Base-by-base conservation (phyloP, 2,888 invertebrate species). In the Caenorhabditis sp. region DNA sequence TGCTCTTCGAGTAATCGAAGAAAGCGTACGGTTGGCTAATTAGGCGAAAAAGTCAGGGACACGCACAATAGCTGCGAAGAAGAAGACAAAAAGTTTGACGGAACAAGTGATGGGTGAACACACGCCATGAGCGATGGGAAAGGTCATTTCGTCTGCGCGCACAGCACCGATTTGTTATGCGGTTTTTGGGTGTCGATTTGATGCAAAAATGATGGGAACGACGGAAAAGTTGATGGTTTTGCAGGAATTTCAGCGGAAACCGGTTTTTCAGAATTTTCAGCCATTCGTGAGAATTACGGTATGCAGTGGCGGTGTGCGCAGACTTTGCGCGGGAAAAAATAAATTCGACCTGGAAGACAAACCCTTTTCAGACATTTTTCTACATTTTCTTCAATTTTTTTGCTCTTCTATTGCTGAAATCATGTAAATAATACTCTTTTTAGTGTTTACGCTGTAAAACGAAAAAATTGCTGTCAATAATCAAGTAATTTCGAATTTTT, bases 11-110 rank as follows among this genome's bases (percentile, higher is more conserved):
- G 13, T 13, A 35, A 30, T 30, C 13, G 35, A 35, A 35, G 11
- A 35, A 35, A 35, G 13, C 35, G 35, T 2, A 30, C 9, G 35
- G 35, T 2, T 9, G 35, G 26, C 53, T 68, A 68, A 68, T 68
- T 68, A 68, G 68, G 45, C 9, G 35, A 52, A 66, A 65, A 58
- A 68, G 68, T 68, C 68, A 68, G 68, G 68, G 68, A 59, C 66
- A 39, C 24, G 32, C 35, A 32, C 17, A 24, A 24, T n/a, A n/a
- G 39, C 11, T 24, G 37, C 24, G 26, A 15, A 17, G n/a, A 15
- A 20, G n/a, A 26, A 52, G 17, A 48, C 48, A 58, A 66, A 66
- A 68, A 68, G 58, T 68, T 68, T 68, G 68, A 68, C 32, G 58
- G 66, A 41, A 13, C 30, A 35, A n/a, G 37, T 20, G 62, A 59